Evolutionary conservation across 1,140 invertebrate species (phyloP).

Genomic region (Pogonognathellus flavescens): DNA sequence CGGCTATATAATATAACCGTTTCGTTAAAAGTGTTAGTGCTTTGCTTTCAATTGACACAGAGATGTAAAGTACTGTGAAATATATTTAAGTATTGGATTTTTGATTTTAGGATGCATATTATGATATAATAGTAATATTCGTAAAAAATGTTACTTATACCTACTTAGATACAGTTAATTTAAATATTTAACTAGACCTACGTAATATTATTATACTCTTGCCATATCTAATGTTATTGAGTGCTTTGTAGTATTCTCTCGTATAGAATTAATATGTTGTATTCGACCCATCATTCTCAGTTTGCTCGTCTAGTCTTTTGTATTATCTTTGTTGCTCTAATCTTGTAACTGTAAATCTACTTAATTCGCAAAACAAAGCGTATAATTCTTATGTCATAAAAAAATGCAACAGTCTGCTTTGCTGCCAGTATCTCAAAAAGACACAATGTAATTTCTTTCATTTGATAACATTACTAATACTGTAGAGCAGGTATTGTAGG

Average conservation of each 20-base stretch:
- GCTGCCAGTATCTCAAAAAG: constrained; percentile 36
- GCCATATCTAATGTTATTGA: too few species aligned
- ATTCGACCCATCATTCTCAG: not conserved
- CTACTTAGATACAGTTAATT: too few species aligned
- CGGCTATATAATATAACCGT: too few species aligned
- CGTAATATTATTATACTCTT: not conserved
- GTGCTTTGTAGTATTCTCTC: not conserved
- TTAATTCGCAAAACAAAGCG: not conserved
- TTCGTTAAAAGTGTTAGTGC: too few species aligned
- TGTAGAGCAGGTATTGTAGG: not conserved
- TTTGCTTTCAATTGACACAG: too few species aligned
- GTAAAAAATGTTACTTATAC: too few species aligned
- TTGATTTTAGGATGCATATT: too few species aligned
- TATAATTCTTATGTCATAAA: not conserved
- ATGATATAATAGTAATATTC: too few species aligned
- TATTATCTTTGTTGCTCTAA: not conserved
- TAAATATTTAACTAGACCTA: not conserved
- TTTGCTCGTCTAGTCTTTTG: constrained; percentile 32
- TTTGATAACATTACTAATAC: not conserved
- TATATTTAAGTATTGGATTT: too few species aligned
- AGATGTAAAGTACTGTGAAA: too few species aligned
- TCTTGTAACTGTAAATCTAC: not conserved
- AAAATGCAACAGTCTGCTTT: not conserved
- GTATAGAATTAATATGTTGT: not conserved
- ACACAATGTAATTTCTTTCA: not conserved